Base-by-base conservation (phyloP, 1,140 invertebrate genomes). In the Archivesica marissinica region DNA sequence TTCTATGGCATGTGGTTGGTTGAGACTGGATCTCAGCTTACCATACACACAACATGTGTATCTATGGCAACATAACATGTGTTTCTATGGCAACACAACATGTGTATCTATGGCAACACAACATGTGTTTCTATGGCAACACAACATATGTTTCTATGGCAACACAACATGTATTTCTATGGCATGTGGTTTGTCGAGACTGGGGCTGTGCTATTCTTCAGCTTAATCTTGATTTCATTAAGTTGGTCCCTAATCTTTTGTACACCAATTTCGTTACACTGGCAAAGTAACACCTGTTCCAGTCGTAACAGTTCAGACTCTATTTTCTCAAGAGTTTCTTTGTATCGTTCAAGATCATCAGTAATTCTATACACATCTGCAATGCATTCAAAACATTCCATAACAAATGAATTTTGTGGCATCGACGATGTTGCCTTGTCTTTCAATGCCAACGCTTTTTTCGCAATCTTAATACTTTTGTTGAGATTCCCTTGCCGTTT, bases 251-350 rank as follows among this genome's bases (percentile, higher is more conserved):
- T 35, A 28, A 80, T 66, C 41, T 44, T 80, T 15, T 52, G 38
- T 39, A 80, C 4, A 20, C 38, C 44, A 2, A 28, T 44, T 35
- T 50, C 77, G 38, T 80, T 80, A 23, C 59, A 35, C n/a, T 80
- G 47, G 52, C 59, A 47, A 7, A 52, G 23, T 30, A 33, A 68
- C 7, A 80, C 47, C n/a, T 50, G 3, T 33, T 68, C 61, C 30
- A 81, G 35, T 56, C 79, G 47, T n/a, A 81, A 41, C 35, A 81
- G 33, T 59, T 81, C 79, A 15, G 30, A 38, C 35, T 81, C 68
- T 11, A 81, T 81, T 59, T 70, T 52, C n/a, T 50, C 52, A 0
- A 81, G 52, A 23, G 79, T 81, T 17, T 72, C 64, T 41, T 47
- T 68, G 44, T 72, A 54, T 25, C 56, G 52, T 39, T 52, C 66